Base-by-base conservation (phyloP, 2,797 vertebrate genomes). In the Hipposideros larvatus region DNA sequence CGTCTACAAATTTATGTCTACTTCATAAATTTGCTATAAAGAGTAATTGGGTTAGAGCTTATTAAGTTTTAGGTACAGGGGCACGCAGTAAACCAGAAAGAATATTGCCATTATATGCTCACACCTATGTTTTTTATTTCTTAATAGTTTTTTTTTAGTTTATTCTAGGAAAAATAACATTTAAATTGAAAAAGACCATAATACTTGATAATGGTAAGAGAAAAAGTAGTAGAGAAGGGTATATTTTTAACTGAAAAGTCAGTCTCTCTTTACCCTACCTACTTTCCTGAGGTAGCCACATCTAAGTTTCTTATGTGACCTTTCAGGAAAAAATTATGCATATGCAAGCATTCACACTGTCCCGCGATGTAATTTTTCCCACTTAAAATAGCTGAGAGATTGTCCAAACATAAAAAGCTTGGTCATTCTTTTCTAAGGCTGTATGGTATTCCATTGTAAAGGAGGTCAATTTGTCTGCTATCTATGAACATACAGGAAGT, bases 101-200 rank as follows among this genome's bases (percentile, higher is more conserved):
- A 80, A 75, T 37, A 31, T 71, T 75, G 41, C 37, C 11, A 4
- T 78, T 78, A 22, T 84, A 87, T 84, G 21, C 19, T 79, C 46
- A 46, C 22, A 2, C 10, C 14, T 84, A 8, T 80, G 18, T 31
- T 79, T 91, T 68, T 46, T 34, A 28, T 95, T 91, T 63, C 19
- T 53, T 71, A 37, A 70, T 43, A 51, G 41, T 51, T n/a, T 82
- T 92, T 63, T 4, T 71, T 70, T 1, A 71, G n/a, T 95, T 83
- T 93, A 26, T 90, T 55, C 43, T 85, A 82, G 18, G 31, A 51
- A 86, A 88, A 96, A 91, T 66, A 96, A 57, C 4, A 53, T 61
- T 90, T 55, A 63, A 59, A 63, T 87, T 53, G 18, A 70, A 93
- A 94, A 95, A 13, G n/a, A 68, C 11, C 57, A 14, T 75, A 43